Conservation (phyloP, 2,113 vertebrate genomes). For the Martes martes region DNA sequence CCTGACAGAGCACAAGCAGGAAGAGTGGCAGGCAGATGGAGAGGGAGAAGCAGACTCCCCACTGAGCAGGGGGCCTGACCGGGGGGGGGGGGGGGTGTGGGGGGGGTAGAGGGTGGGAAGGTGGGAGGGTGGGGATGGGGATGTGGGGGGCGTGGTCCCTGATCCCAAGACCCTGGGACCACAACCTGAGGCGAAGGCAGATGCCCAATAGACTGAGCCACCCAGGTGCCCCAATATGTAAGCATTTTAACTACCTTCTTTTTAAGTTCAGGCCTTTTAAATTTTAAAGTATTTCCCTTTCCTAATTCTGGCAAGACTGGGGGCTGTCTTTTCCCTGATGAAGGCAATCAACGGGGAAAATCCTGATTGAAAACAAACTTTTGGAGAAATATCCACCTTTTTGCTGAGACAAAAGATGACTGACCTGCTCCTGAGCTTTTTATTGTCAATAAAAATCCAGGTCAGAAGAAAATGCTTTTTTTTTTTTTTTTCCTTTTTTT, state of each 20-base stretch:
- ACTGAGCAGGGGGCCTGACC: rapidly evolving
- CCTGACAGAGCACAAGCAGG: too few species aligned
- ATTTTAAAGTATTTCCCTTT: background rate
- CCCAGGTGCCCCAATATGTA: too few species aligned
- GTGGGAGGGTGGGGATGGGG: too few species aligned
- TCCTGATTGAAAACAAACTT: background rate
- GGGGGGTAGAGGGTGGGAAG: too few species aligned
- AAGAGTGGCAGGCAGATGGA: too few species aligned
- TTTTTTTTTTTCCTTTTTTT: background rate
- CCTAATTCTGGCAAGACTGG: background rate
- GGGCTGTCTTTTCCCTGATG: background rate
- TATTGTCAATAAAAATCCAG: background rate
- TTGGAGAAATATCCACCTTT: background rate
- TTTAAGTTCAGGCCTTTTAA: background rate
- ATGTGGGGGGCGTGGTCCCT: too few species aligned
- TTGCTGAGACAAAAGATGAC: background rate
- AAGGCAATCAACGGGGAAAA: background rate
- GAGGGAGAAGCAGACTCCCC: too few species aligned
- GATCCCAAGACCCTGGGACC: too few species aligned
- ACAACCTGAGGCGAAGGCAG: too few species aligned
- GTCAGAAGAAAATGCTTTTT: background rate
- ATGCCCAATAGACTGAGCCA: too few species aligned
- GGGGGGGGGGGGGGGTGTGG: too few species aligned
- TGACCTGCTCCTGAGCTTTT: background rate
- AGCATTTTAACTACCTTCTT: background rate